Evolutionary conservation across 2,888 invertebrate species (phyloP).

Genomic region (Ametastegia equiseti): DNA sequence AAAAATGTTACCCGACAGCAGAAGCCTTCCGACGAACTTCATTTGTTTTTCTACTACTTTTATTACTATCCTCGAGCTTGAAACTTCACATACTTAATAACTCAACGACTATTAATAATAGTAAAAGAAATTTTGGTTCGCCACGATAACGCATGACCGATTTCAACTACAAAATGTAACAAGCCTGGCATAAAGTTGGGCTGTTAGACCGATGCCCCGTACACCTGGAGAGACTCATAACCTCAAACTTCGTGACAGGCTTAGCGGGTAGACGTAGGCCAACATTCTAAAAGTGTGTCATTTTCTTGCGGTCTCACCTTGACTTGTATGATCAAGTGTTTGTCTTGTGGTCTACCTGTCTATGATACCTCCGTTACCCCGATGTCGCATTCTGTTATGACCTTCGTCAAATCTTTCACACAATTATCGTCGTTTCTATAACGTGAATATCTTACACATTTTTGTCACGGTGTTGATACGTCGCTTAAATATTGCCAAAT

Average conservation of each 20-base stretch:
- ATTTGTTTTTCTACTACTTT: too few species aligned
- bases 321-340: slow-evolving; percentile 27
- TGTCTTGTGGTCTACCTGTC: slow-evolving; percentile 24
- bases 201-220: background rate
- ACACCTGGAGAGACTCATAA: slow-evolving; percentile 20
- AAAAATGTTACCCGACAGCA: too few species aligned
- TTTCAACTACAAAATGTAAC: too few species aligned
- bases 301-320: slow-evolving; percentile 40
- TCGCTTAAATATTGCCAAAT: too few species aligned
- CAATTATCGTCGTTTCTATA: background rate
- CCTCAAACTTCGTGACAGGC: slow-evolving; percentile 37
- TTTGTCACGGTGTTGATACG: too few species aligned
- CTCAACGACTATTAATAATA: too few species aligned
- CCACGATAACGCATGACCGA: too few species aligned
- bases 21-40: too few species aligned
- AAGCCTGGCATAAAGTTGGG: background rate
- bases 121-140: too few species aligned
- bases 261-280: background rate
- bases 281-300: slow-evolving; percentile 26
- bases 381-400: background rate
- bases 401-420: background rate
- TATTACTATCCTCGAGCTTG: too few species aligned
- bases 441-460: background rate
- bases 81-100: too few species aligned
- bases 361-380: background rate